Conservation (phyloP, 2,888 invertebrate genomes). For the Spilarctia lutea region DNA sequence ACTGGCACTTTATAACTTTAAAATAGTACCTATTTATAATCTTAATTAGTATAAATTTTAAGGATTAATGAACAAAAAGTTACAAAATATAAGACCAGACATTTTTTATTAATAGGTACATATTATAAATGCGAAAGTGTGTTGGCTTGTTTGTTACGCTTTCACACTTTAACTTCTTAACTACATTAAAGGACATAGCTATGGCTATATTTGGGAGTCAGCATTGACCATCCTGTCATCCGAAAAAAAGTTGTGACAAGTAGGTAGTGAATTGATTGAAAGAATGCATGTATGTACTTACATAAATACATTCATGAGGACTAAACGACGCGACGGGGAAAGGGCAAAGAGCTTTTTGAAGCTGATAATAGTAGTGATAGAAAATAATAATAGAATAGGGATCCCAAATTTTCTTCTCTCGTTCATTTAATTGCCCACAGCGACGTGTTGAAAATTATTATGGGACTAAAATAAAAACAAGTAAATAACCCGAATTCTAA, state of each 20-base stretch:
- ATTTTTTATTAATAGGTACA: no score
- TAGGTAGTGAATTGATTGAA: not conserved
- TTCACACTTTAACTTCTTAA: no score
- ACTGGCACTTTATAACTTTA: no score
- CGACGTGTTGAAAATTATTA: conserved; percentile 83
- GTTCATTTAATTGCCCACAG: conserved; percentile 82
- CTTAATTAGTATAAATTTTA: no score
- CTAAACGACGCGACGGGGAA: not conserved
- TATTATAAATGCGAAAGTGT: no score
- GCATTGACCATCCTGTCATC: no score
- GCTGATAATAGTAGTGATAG: not conserved
- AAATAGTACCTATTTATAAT: no score
- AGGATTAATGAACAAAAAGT: no score
- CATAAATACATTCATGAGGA: not conserved
- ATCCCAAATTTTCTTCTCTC: conserved; percentile 50
- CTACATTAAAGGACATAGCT: no score
- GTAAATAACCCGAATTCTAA: conserved; percentile 86
- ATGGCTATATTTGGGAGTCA: no score
- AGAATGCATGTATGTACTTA: not conserved
- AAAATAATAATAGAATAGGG: conserved; percentile 7
- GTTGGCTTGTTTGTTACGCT: no score
- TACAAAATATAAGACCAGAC: no score
- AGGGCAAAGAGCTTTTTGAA: not conserved
- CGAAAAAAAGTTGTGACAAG: not conserved
- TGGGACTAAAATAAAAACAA: conserved; percentile 85